Conservation (phyloP, 1,140 invertebrate genomes). For the Delia radicum region DNA sequence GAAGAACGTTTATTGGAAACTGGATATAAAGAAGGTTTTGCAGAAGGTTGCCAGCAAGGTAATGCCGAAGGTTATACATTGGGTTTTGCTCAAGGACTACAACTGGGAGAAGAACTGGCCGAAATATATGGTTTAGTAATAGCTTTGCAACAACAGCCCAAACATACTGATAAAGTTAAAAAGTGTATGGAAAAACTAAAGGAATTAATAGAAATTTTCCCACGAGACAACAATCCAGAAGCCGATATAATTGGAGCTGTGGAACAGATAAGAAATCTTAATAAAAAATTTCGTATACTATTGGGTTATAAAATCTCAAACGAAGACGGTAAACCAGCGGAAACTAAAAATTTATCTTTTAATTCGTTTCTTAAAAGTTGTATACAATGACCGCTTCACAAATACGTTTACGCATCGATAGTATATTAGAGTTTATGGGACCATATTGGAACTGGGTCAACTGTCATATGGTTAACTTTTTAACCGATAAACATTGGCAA, state of each 20-base stretch:
- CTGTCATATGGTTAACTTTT: conserved; percentile 79
- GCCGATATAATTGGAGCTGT: conserved; percentile 64
- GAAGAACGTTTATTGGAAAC: conserved; percentile 61
- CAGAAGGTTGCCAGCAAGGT: conserved; percentile 59
- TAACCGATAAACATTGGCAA: conserved; percentile 71
- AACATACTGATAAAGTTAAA: conserved; percentile 51
- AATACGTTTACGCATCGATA: conserved; percentile 58
- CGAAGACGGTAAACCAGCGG: neutral
- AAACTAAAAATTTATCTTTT: conserved; percentile 43
- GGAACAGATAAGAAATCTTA: conserved; percentile 66
- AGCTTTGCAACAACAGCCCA: conserved; percentile 38
- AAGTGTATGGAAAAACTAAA: conserved; percentile 61
- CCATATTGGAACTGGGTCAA: conserved; percentile 66
- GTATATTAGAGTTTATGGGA: conserved; percentile 61
- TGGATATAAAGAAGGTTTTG: conserved; percentile 64
- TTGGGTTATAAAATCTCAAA: conserved; percentile 58
- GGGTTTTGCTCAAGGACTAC: conserved; percentile 66
- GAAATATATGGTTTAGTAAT: conserved; percentile 60
- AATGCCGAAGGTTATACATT: conserved; percentile 65
- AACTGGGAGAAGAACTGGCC: conserved; percentile 66
- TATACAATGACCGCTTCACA: conserved; percentile 29
- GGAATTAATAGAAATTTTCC: conserved; percentile 65
- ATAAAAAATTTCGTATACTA: conserved; percentile 67
- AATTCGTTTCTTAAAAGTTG: conserved; percentile 24
- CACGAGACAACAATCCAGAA: conserved; percentile 64